These are phyloP conservation scores for Ailurus styani DNA, from an alignment of 2,113 vertebrate genomes.

Conservation along the genomic window DNA sequence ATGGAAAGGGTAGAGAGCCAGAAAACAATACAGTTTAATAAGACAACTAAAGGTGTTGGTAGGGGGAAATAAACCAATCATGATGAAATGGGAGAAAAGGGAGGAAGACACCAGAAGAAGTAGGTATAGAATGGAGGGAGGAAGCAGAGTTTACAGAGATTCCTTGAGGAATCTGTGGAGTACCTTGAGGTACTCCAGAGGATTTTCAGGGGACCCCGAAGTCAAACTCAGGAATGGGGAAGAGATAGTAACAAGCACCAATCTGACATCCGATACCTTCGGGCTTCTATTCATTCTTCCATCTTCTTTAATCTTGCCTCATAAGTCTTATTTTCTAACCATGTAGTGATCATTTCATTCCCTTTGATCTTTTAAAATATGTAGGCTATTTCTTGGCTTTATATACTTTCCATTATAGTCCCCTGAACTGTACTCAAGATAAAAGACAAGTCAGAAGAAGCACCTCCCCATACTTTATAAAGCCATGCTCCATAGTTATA, in stretches of 20 bases:
- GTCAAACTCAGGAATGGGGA: not conserved
- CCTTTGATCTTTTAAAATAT: not conserved
- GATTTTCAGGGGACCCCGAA: not conserved
- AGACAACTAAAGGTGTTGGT: not conserved
- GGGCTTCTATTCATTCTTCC: not conserved
- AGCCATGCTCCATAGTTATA: not conserved
- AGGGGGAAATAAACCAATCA: not conserved
- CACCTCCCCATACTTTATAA: not conserved
- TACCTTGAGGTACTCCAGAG: not conserved
- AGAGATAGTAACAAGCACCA: not conserved
- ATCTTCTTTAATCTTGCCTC: not conserved
- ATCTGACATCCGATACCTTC: not conserved
- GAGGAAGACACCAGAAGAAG: not conserved
- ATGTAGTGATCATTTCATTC: not conserved
- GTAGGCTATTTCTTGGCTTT: not conserved
- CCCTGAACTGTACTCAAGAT: not conserved
- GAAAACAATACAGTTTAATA: not conserved
- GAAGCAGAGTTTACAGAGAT: not conserved
- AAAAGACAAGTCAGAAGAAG: not conserved
- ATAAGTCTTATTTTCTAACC: not conserved
- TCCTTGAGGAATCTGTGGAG: too few species aligned
- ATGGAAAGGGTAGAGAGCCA: not conserved
- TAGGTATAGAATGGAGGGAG: not conserved
- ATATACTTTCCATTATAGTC: not conserved
- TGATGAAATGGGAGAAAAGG: not conserved